Conservation (phyloP, 2,888 invertebrate genomes). For the Hipparchia sbordonii region DNA sequence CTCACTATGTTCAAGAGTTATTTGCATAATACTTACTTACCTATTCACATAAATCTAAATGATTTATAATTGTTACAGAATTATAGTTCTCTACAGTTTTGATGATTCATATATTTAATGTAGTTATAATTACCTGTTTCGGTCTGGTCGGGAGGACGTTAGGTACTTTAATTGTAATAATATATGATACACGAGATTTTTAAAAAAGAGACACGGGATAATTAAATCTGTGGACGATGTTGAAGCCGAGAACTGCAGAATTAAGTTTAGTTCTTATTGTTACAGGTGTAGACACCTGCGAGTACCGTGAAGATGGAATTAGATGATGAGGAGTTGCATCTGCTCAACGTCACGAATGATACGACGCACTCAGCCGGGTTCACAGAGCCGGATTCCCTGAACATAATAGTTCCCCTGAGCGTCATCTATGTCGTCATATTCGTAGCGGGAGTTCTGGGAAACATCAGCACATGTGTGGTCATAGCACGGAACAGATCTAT, state of each 20-base stretch:
- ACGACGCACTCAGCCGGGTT: constrained; percentile 51
- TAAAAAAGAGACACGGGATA: too few species aligned
- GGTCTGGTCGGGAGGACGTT: too few species aligned
- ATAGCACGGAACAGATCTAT: constrained; percentile 89
- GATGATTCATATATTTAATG: too few species aligned
- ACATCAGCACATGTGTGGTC: constrained; percentile 90
- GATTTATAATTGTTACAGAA: too few species aligned
- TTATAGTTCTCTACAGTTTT: too few species aligned
- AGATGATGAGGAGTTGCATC: constrained; percentile 51
- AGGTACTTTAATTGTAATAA: too few species aligned
- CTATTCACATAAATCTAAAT: background rate
- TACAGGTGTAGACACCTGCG: constrained; percentile 28
- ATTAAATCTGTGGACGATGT: too few species aligned
- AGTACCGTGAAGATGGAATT: constrained; percentile 52
- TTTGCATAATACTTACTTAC: background rate
- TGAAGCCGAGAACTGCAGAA: background rate
- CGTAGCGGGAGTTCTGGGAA: constrained; percentile 89
- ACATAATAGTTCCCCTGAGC: constrained; percentile 86
- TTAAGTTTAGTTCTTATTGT: constrained; percentile 4
- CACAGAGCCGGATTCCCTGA: constrained; percentile 80
- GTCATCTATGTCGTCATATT: constrained; percentile 87
- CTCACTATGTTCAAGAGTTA: background rate
- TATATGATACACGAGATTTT: too few species aligned
- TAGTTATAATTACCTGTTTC: too few species aligned
- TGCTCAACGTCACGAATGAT: constrained; percentile 60